phyloP scores from a whole-genome alignment of 2,888 invertebrate species.

The Pachliopta kotzebuea region DNA sequence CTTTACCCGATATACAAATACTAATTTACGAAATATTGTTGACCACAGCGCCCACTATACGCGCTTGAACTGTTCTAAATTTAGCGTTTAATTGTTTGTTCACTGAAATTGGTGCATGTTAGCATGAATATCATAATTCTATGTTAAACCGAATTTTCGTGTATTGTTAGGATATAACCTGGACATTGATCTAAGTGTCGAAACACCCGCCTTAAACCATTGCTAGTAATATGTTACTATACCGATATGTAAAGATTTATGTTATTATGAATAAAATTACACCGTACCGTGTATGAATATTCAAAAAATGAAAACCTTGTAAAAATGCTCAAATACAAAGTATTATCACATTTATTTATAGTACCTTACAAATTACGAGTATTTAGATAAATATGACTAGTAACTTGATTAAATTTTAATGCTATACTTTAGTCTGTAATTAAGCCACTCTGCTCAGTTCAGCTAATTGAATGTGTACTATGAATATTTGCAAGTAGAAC shows the following conservation, averaged over 20 bases:
- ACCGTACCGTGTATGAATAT: no score
- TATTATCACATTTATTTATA: no score
- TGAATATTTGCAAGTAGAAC: constrained; percentile 8
- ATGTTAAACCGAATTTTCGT: no score
- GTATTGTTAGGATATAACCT: neutral
- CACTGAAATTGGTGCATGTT: neutral
- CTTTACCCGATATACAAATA: constrained; percentile 4
- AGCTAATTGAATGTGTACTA: neutral
- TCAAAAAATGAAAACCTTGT: no score
- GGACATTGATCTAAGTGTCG: neutral
- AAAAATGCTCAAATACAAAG: no score
- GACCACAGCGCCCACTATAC: neutral
- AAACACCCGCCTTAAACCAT: neutral
- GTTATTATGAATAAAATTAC: no score
- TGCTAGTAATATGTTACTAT: no score
- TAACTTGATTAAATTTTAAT: neutral
- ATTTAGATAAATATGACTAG: neutral
- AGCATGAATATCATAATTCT: neutral
- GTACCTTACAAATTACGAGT: no score
- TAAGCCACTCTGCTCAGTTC: neutral
- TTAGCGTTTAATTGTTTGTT: neutral
- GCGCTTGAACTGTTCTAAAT: neutral
- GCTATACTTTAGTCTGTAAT: neutral
- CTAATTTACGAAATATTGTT: constrained; percentile 12
- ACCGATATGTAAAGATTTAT: no score